Base-by-base conservation (phyloP, 2,113 vertebrate species). In the Dromaius novaehollandiae region DNA sequence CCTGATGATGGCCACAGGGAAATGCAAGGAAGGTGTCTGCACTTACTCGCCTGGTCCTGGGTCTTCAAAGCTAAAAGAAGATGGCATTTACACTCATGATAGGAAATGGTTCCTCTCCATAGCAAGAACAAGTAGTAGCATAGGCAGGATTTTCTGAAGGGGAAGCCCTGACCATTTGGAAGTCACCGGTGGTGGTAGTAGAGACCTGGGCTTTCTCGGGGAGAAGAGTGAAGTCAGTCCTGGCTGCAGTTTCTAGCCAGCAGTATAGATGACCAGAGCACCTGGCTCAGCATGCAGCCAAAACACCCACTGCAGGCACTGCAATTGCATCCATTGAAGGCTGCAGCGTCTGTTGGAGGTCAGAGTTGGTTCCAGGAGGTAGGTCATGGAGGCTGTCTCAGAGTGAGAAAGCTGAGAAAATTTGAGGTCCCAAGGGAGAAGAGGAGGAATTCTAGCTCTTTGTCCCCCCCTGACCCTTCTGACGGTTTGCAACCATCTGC, bases 381-480 rank as follows among this genome's bases (percentile, higher is more conserved):
- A 58, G 26, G 25, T 51, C 36, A 55, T 63, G 63, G 32, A 68
- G 22, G 24, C 46, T 24, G 24, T 48, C 28, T 8, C n/a, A 32
- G 32, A 17, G 38, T 10, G 20, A 44, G 2, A 48, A 58, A 36
- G 69, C 18, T 42, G 68, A n/a, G 50, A 26, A 61, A 20, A 44
- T 17, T 2, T 7, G n/a, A 73, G 24, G 4, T 40, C n/a, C 24
- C 36, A n/a, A 42, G 40, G 36, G n/a, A 76, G 50, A 26, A 50
- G 34, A 8, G 8, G 25, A 11, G 7, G 2, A 15, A 4, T 14
- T 30, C 26, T 63, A 56, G 24, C 20, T 61, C 9, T 34, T 70
- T 60, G 7, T 65, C 32, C 16, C 21, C 22, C n/a, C 14, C 0
- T 0, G 12, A 36, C 26, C 53, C 9, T 53, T 26, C 48, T 64